Evolutionary conservation across 2,888 invertebrate species (phyloP), one percentile per base, ranked within the genome.

Genomic region (Adela reaumurella): DNA sequence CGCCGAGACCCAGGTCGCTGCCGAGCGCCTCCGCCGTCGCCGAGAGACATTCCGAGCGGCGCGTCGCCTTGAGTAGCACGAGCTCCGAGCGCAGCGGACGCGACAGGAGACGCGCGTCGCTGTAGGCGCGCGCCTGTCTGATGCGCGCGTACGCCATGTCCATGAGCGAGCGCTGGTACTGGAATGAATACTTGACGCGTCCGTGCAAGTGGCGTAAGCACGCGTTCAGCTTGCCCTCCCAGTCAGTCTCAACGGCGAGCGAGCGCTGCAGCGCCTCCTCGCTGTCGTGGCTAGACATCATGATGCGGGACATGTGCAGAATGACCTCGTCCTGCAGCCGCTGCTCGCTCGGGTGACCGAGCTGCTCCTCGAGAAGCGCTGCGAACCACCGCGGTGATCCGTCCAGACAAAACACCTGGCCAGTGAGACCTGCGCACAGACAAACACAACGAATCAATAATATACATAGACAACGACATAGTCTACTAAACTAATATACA

Each of bases 351-450:
- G 10, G 24, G 24, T 24, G 24, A 10, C 24, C 24, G 6, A 24
- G 24, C 24, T 24, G 24, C 4, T 5, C 59, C 53, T 44, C 57
- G 1, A 73, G 50, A 1, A 55, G 50, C 0, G 24, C 47, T 14
- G 57, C 46, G 18, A 64, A 57, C 29, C 68, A 64, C 8, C 58
- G 59, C 5, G 70, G 70, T 17, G 58, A 55, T 42, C 62, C 63
- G 2, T 71, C 71, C 18, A 70, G 48, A 43, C 65, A 65, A 52
- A 59, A 70, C 1, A 70, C 59, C 17, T 62, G 65, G 19, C 70
- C 69, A 6, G 10, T 10, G 68, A 85, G 60, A 86, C 24, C 24
- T 24, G 24, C 24, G 6, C 24, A 24, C 10, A 10, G 6, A 24
- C n/a, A 24, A 5, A 24, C 24, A 10, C 10, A 24, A 24, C 24